These are phyloP conservation scores for rabbit (Oryctolagus cuniculus) DNA, from an alignment of 2,113 vertebrate species.

Conservation along the genomic window mOryCun1.1 NC_091434.1:158011501-158012000, in stretches of 20 bases:
- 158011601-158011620: neutral
- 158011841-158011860: neutral
- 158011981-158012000: neutral
- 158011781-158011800: neutral
- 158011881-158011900: neutral
- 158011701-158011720: neutral
- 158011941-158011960: neutral
- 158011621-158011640: neutral
- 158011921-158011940: neutral
- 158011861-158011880: neutral
- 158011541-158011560: neutral
- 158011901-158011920: neutral
- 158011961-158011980: slow-evolving; percentile 53
- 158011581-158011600: rapidly evolving
- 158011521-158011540: neutral
- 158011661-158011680: neutral
- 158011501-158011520: neutral
- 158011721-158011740: neutral
- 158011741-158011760: neutral
- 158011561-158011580: neutral
- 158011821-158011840: neutral
- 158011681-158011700: neutral
- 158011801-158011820: neutral
- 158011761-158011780: neutral
- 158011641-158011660: neutral